Evolutionary conservation across 64 coral and sea anemone genomes (phyloP), one percentile per base, ranked within the genome.

Genomic region (Porites australiensis): DNA sequence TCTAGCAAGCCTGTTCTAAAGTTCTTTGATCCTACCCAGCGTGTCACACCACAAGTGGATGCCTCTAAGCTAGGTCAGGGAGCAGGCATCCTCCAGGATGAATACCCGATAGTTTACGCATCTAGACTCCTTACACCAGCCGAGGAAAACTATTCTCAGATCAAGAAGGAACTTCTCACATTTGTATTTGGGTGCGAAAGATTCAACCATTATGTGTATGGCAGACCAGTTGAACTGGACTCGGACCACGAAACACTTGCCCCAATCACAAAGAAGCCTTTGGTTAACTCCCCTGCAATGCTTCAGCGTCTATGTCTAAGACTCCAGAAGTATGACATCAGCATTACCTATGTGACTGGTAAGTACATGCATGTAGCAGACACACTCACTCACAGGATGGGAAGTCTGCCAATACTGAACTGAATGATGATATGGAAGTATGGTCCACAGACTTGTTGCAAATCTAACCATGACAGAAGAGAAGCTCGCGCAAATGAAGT

Each of bases 361-460:
- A 74, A 74, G 22, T 74, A 74, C 71, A 74, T 46, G 71, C 47
- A 74, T 74, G 71, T 74, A 45, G 71, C 71, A 45, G 43, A 74
- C 71, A 46, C 71, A 4, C n/a, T n/a, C n/a, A n/a, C n/a, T n/a
- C n/a, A n/a, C n/a, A n/a, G n/a, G n/a, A n/a, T n/a, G n/a, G n/a
- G n/a, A n/a, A n/a, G n/a, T n/a, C 71, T 74, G 2, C 54, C 75
- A 53, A 51, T 47, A 53, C 48, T 50, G 14, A 18, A 53, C 46
- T 77, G 75, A 77, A 77, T 50, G 13, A 68, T 19, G 13, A 6
- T 68, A 73, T 50, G 70, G 20, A 0, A 50, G 60, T 63, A 92
- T 92, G 49, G 87, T 77, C 7, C 51, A 74, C 48, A 74, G 70
- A 13, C 66, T 85, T 23, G 51, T 92, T 11, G 65, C 70, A 83